phyloP scores from a whole-genome alignment of 2,113 vertebrate genomes.

The Cettia cetti region DNA sequence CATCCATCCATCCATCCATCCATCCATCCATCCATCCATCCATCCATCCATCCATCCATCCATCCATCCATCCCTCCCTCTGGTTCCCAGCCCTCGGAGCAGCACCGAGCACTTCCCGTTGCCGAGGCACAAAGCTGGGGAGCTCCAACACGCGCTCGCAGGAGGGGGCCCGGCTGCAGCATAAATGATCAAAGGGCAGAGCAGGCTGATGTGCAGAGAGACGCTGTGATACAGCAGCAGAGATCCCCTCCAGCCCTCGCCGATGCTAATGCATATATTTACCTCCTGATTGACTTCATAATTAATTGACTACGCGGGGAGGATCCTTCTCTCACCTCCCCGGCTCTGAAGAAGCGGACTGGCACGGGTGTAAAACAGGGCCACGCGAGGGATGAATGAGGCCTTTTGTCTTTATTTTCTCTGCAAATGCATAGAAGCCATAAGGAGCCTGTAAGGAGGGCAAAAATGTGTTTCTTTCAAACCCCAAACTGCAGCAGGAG shows the following conservation, averaged over 20 bases:
- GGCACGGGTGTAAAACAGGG: not conserved
- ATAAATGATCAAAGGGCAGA: slow-evolving; percentile 55
- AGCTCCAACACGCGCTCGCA: not conserved
- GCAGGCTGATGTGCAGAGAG: slow-evolving; percentile 16
- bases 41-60: not conserved
- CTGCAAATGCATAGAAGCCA: not conserved
- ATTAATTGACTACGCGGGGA: not conserved
- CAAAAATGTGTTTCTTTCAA: not conserved
- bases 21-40: not conserved
- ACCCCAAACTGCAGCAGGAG: not conserved
- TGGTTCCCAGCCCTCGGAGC: not conserved
- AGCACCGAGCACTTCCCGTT: rapidly evolving
- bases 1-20: not conserved
- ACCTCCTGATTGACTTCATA: slow-evolving; percentile 62
- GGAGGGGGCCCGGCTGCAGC: slow-evolving; percentile 21
- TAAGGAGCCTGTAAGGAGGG: not conserved
- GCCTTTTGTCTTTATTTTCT: slow-evolving; percentile 19
- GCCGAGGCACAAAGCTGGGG: not conserved
- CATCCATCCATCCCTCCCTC: not conserved
- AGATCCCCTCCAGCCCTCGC: slow-evolving; percentile 32
- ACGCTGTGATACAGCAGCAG: not conserved
- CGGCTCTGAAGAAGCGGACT: not conserved
- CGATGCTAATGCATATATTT: slow-evolving; percentile 48
- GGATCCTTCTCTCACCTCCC: slow-evolving; percentile 4
- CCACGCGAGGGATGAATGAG: not conserved